Base-by-base conservation (phyloP, 2,888 invertebrate species). In the Neocrepidodera transversa region DNA sequence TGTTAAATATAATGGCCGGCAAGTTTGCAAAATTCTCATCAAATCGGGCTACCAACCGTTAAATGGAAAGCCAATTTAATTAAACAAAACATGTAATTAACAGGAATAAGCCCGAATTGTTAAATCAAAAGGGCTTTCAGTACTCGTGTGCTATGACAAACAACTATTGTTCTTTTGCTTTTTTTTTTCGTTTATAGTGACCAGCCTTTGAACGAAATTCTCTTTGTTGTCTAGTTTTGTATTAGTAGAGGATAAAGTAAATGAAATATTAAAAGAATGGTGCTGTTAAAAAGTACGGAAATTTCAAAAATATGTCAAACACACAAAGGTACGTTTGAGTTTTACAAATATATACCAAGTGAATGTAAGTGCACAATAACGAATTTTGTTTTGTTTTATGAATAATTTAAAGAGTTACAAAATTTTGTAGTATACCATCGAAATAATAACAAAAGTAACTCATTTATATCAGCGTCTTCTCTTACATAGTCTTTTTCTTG, bases 51-150 rank as follows among this genome's bases (percentile, higher is more conserved):
- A 66, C 74, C 71, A 65, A 73, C 70, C 75, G 69, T 72, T 73
- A 75, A 76, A 75, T 75, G 74, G 74, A 76, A 74, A 74, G 73
- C 74, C 75, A 75, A 76, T 75, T 75, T 74, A 75, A 76, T 76
- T 75, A 75, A 74, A 74, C 73, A 73, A 76, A 76, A 75, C 75
- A 72, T 65, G 74, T 74, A 74, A 76, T 75, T 75, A 75, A 73
- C 71, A 68, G 71, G 67, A 68, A 67, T 66, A 67, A 65, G 68
- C 64, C 62, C 52, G 66, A 69, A 62, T 65, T 58, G 62, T 62
- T 62, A 49, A 65, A 62, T 64, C 56, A 56, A 61, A 60, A 42
- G 56, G 50, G 54, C 49, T 64, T 59, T 52, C 28, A 35, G 32
- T 7, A n/a, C 10, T 17, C 1, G 11, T 23, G 20, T 17, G 16